Base-by-base conservation (phyloP, 2,888 invertebrate species). In the Pyralis farinalis region DNA sequence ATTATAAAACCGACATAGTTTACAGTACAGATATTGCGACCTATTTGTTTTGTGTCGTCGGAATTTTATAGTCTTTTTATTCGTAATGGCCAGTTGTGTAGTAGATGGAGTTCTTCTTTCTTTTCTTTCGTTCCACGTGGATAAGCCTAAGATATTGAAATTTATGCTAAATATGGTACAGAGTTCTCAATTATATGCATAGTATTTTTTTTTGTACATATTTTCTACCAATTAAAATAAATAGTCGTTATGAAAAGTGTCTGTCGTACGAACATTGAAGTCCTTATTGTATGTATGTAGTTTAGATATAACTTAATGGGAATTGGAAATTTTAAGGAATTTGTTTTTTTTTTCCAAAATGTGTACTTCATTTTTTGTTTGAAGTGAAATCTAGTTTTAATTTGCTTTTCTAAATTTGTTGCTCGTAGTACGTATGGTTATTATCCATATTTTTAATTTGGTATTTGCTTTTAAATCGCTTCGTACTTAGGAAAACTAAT, bases 191-290 rank as follows among this genome's bases (percentile, higher is more conserved):
- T 53, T 54, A 51, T 54, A 64, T 59, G 58, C 54, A 46, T 46
- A 43, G 40, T 37, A 43, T 54, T 64, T 63, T 57, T 58, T 69
- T 74, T 72, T 76, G 75, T 75, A 76, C 67, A 76, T 75, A 72
- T 55, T 58, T 64, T 63, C 66, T 64, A 65, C 63, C 56, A 60
- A 47, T 58, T 64, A 64, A 68, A 66, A 56, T 58, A 55, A 56
- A 62, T 74, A 76, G 73, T 76, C 76, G 74, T 65, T 67, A 66
- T 71, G 68, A 66, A 71, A 72, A 72, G 65, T 55, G 53, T 65
- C 56, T 59, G 51, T 62, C 49, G 43, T 45, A 37, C 43, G 9
- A 16, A 37, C 29, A 21, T 37, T 30, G 27, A 25, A 25, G 27
- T 39, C 42, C 43, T 30, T 11, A 21, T 37, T n/a, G n/a, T 44